Conservation (phyloP, 2,797 vertebrate species). For the Lateolabrax maculatus region DNA sequence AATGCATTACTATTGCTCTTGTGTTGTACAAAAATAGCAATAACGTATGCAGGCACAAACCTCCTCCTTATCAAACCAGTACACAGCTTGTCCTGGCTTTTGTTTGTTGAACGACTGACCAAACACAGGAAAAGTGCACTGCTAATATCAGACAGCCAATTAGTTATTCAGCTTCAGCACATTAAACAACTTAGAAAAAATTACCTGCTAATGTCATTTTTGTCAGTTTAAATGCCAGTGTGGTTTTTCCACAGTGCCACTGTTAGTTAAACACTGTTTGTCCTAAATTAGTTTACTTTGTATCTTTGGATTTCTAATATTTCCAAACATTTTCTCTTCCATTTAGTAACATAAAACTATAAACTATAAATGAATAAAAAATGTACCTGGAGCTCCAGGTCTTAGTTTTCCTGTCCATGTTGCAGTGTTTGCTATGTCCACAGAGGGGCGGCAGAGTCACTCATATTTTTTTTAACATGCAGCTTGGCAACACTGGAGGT, state of each 20-base stretch:
- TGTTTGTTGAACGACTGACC: neutral
- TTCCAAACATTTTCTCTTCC: neutral
- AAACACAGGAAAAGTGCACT: neutral
- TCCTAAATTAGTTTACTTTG: neutral
- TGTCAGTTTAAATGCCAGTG: neutral
- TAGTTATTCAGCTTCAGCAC: neutral
- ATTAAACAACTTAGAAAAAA: neutral
- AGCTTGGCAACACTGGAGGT: neutral
- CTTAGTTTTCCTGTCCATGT: neutral
- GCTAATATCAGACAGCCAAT: neutral
- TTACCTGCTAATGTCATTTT: neutral
- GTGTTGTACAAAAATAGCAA: neutral
- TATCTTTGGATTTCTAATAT: neutral
- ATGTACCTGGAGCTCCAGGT: neutral
- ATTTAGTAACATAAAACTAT: neutral
- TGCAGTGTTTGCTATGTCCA: conserved; percentile 34
- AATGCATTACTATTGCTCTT: neutral
- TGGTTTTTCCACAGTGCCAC: neutral
- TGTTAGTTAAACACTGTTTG: neutral
- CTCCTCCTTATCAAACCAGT: neutral
- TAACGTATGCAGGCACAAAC: neutral
- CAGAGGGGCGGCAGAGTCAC: conserved; percentile 34
- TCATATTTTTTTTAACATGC: neutral
- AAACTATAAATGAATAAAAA: neutral
- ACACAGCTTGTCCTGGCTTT: neutral